Base-by-base conservation (phyloP, 2,888 invertebrate species). In the Eupsilia transversa region DNA sequence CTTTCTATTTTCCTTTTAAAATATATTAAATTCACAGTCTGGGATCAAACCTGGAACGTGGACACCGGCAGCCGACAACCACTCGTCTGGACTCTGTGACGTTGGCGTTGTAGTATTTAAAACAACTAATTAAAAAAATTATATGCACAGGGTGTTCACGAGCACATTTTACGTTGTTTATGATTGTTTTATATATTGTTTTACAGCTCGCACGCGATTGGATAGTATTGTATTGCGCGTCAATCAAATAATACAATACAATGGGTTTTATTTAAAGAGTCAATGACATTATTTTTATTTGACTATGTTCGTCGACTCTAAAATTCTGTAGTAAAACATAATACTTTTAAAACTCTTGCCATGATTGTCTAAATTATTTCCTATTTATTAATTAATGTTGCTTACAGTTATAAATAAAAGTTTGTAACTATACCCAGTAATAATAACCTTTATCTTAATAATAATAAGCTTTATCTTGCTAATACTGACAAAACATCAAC, bases 41-140 rank as follows among this genome's bases (percentile, higher is more conserved):
- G 69, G 64, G 46, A 74, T 69, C 61, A 84, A 90, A 91, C 87
- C 80, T 79, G 81, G 86, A 78, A 87, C 90, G 91, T 91, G 91
- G 90, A 89, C 92, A 92, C 94, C 89, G 92, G 91, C 92, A 75
- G 90, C 89, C 87, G 86, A 89, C 91, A 92, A 91, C 92, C 87
- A 78, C 83, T 86, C 92, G 92, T 93, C 92, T 95, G 94, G 86
- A 73, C 81, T 68, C 23, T 33, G 68, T 57, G 68, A 77, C 76
- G 46, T 59, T 52, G 66, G 73, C 70, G 74, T 74, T 89, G 86
- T 84, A 88, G 90, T 92, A 94, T 95, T 93, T 95, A 94, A 94
- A 93, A 94, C 89, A 86, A 75, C 86, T 84, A 88, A 91, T 92
- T 89, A 78, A 92, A 94, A 93, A 94, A 91, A 73, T 87, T 66